Conservation (phyloP, 2,113 vertebrate genomes). For the Ophiodon elongatus region DNA sequence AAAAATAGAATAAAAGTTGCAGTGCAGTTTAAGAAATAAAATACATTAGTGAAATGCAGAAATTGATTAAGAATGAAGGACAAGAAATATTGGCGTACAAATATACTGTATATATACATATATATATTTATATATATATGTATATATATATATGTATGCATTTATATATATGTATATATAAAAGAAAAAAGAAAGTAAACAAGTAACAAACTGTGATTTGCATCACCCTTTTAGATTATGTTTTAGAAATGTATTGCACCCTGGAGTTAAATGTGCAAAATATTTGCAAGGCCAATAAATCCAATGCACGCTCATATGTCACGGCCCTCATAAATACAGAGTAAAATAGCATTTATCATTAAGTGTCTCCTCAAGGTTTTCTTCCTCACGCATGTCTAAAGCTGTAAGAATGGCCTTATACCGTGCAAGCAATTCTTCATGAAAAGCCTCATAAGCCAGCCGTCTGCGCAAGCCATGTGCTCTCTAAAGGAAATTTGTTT, state of each 20-base stretch:
- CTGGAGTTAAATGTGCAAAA: constrained; percentile 10
- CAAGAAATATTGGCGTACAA: too few species aligned
- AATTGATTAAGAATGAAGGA: too few species aligned
- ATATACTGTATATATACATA: too few species aligned
- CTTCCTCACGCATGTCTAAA: constrained; percentile 10
- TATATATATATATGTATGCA: too few species aligned
- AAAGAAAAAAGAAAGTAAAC: not conserved
- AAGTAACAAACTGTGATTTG: not conserved
- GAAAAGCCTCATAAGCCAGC: constrained; percentile 1
- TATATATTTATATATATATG: too few species aligned
- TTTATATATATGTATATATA: not conserved
- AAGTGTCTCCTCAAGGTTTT: constrained; percentile 31
- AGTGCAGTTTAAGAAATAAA: too few species aligned
- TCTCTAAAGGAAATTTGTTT: constrained; percentile 14
- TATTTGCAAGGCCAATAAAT: not conserved
- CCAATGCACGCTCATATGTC: not conserved
- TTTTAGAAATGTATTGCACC: not conserved
- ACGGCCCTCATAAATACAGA: not conserved
- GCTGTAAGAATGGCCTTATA: not conserved
- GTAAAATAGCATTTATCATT: constrained; percentile 1
- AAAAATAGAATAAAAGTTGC: too few species aligned
- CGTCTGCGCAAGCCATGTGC: not conserved
- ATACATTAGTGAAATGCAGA: too few species aligned
- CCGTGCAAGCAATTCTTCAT: constrained; percentile 4
- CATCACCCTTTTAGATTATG: not conserved